These are phyloP conservation scores for Cordilura impudica DNA, from an alignment of 2,888 invertebrate species.

Conservation along the genomic window DNA sequence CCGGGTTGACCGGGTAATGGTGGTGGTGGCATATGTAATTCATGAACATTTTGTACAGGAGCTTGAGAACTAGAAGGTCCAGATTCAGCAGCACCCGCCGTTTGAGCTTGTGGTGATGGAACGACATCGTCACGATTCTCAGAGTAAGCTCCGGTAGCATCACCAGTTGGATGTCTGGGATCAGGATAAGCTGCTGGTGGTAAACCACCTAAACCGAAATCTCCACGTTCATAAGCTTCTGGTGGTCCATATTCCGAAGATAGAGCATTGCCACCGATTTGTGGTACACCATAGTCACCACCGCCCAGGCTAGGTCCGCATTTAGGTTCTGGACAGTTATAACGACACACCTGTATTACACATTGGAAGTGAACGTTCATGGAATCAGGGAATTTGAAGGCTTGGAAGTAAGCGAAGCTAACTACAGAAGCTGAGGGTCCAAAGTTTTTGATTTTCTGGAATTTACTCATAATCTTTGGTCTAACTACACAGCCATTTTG, in stretches of 20 bases:
- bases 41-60: conserved; percentile 80
- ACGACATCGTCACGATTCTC: conserved; percentile 89
- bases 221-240: conserved; percentile 79
- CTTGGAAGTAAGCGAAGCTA: conserved; percentile 97
- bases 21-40: conserved; percentile 89
- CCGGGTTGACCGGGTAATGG: conserved; percentile 89
- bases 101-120: conserved; percentile 89
- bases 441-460: conserved; percentile 97
- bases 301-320: conserved; percentile 83
- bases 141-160: conserved; percentile 89
- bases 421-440: conserved; percentile 96
- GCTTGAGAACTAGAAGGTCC: conserved; percentile 79
- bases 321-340: conserved; percentile 95
- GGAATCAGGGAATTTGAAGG: conserved; percentile 97
- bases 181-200: conserved; percentile 92
- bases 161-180: conserved; percentile 91
- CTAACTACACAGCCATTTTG: conserved; percentile 95
- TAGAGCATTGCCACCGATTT: conserved; percentile 80
- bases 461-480: conserved; percentile 96
- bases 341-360: conserved; percentile 95
- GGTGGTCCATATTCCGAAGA: conserved; percentile 84
- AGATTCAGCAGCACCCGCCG: conserved; percentile 82
- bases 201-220: conserved; percentile 87
- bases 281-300: conserved; percentile 83
- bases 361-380: conserved; percentile 99